phyloP scores from a whole-genome alignment of 2,113 vertebrate species.

The Thryonomys swinderianus region DNA sequence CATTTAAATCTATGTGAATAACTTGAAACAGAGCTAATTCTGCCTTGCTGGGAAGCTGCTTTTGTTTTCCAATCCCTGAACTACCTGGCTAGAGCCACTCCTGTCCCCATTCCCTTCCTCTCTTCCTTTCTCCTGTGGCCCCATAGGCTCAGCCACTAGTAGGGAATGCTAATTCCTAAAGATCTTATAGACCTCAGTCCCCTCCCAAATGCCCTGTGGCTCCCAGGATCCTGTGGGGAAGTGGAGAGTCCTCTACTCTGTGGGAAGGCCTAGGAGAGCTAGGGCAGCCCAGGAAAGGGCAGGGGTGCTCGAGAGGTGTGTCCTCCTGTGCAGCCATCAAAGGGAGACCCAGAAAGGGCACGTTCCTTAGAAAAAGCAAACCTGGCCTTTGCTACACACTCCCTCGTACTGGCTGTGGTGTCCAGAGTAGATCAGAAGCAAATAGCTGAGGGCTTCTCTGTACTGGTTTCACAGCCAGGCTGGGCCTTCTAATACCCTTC shows the following conservation, averaged over 20 bases:
- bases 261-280: neutral
- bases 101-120: neutral
- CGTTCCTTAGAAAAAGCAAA: too few species aligned
- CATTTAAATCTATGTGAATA: neutral
- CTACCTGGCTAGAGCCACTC: neutral
- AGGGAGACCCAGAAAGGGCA: neutral
- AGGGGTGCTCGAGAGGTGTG: neutral
- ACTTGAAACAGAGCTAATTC: neutral
- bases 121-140: neutral
- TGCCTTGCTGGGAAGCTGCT: neutral
- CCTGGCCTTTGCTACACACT: accelerated
- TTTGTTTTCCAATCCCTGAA: neutral
- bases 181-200: neutral
- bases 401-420: neutral
- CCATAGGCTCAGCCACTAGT: neutral
- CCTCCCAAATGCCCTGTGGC: neutral
- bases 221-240: neutral
- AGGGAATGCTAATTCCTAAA: neutral
- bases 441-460: neutral
- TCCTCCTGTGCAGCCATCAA: neutral
- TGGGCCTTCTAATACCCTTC: neutral
- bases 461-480: neutral
- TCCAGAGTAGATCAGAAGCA: neutral
- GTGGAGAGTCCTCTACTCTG: neutral
- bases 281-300: neutral